Percentiles rank a stretch among this genome's conserved stretches.
These are phyloP conservation scores for Onychomys leucogaster DNA, from an alignment of 2,797 vertebrate species.

Conservation along the genomic window DNA sequence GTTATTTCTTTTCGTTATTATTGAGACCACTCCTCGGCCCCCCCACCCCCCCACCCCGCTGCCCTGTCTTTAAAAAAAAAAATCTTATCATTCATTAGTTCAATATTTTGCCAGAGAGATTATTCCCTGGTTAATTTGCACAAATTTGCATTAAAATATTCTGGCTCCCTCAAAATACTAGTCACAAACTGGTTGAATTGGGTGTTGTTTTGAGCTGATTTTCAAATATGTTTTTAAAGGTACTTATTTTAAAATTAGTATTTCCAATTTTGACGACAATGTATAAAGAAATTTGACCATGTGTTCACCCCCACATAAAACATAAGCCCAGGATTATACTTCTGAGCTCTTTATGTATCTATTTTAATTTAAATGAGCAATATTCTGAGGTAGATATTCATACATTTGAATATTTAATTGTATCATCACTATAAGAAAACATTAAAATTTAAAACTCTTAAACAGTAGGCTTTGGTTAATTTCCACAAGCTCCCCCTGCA, in stretches of 20 bases:
- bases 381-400: conserved; percentile 27
- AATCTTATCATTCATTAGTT: conserved; percentile 74
- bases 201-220: conserved; percentile 69
- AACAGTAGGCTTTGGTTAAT: background rate
- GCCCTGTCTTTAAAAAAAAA: conserved; percentile 59
- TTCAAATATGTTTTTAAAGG: conserved; percentile 68
- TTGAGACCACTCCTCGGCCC: conserved; percentile 64
- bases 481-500: background rate
- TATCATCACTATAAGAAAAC: conserved; percentile 42
- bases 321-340: conserved; percentile 35
- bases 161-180: conserved; percentile 68
- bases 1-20: conserved; percentile 80
- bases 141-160: conserved; percentile 71
- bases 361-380: conserved; percentile 54
- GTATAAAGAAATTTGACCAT: conserved; percentile 44
- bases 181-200: conserved; percentile 43
- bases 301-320: conserved; percentile 21
- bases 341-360: conserved; percentile 11
- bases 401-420: conserved; percentile 31
- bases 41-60: too few relatives aligned
- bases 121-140: conserved; percentile 65
- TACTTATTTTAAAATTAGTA: conserved; percentile 71
- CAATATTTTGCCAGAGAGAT: conserved; percentile 64
- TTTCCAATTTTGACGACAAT: conserved; percentile 55
- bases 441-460: conserved; percentile 31